Percentiles rank a stretch among this genome's conserved stretches.
Evolutionary conservation across 1,140 invertebrate genomes (phyloP).

Genomic region (Hypothenemus hampei): DNA sequence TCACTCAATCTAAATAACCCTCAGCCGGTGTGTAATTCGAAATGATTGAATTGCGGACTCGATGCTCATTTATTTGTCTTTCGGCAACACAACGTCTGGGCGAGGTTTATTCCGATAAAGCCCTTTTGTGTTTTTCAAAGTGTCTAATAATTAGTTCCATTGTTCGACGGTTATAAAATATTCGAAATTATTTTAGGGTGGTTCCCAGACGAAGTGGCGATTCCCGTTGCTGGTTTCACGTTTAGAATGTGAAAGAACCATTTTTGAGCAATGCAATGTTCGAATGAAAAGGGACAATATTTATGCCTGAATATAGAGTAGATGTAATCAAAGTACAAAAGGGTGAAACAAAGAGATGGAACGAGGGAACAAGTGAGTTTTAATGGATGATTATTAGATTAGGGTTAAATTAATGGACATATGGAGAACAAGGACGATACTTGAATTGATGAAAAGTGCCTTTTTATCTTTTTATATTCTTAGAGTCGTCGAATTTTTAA

Average conservation of each 20-base stretch:
- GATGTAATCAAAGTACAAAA: slow-evolving; percentile 16
- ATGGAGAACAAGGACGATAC: too few relatives aligned
- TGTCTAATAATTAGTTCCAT: slow-evolving; percentile 18
- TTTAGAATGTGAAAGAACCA: neutral
- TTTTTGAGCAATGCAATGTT: neutral
- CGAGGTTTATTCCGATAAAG: slow-evolving; percentile 13
- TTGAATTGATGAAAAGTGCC: too few relatives aligned
- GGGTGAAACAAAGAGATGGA: slow-evolving; percentile 15
- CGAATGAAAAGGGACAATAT: slow-evolving; percentile 9
- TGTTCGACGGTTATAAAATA: too few relatives aligned
- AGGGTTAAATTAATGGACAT: slow-evolving; percentile 16
- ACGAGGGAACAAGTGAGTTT: slow-evolving; percentile 12
- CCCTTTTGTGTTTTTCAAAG: slow-evolving; percentile 15
- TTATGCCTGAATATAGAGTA: slow-evolving; percentile 16
- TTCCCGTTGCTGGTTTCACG: neutral
- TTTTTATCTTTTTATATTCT: too few relatives aligned
- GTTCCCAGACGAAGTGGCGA: neutral
- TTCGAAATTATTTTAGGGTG: neutral
- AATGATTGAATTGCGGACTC: slow-evolving; percentile 22
- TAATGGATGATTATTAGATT: slow-evolving; percentile 21
- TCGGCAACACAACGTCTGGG: slow-evolving; percentile 18
- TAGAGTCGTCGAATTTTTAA: too few relatives aligned
- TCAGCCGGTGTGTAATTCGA: slow-evolving; percentile 22
- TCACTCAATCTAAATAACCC: slow-evolving; percentile 20
- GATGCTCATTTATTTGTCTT: slow-evolving; percentile 22